Conservation (phyloP, 2,797 vertebrate species). For the Clarias pachynema region DNA sequence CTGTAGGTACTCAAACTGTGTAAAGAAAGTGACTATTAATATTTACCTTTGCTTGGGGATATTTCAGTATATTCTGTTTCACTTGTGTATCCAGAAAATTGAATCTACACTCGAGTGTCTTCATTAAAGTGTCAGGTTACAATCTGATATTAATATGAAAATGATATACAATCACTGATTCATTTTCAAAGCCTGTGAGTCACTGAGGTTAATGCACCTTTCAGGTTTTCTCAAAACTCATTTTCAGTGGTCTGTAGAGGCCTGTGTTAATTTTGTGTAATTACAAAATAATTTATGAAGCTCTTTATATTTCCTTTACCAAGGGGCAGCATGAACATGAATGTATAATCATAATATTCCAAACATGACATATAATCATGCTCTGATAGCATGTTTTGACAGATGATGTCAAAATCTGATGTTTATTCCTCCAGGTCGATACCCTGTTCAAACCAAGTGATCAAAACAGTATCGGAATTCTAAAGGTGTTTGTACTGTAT, state of each 20-base stretch:
- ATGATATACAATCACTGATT: constrained; percentile 34
- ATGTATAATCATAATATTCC: constrained; percentile 22
- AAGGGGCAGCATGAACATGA: background rate
- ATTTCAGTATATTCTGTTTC: background rate
- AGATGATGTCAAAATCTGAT: constrained; percentile 2
- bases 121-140: constrained; percentile 33
- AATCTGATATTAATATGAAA: constrained; percentile 38
- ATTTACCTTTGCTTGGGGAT: background rate
- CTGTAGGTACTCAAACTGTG: constrained; percentile 1
- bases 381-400: constrained; percentile 21
- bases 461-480: constrained; percentile 2
- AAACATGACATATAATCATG: constrained; percentile 16
- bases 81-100: background rate
- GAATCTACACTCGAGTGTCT: background rate
- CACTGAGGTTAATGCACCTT: constrained; percentile 35
- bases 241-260: background rate
- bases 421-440: background rate
- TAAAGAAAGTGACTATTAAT: constrained; percentile 10
- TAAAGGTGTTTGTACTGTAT: background rate
- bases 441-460: background rate
- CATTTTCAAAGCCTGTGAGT: constrained; percentile 33
- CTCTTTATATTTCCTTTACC: constrained; percentile 19
- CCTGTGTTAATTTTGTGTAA: constrained; percentile 21
- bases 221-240: constrained; percentile 19
- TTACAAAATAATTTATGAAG: constrained; percentile 20